Evolutionary conservation across 2,797 vertebrate genomes (phyloP), one percentile per base, ranked within the genome.

Genomic region (Melanotaenia parkinsoni): DNA sequence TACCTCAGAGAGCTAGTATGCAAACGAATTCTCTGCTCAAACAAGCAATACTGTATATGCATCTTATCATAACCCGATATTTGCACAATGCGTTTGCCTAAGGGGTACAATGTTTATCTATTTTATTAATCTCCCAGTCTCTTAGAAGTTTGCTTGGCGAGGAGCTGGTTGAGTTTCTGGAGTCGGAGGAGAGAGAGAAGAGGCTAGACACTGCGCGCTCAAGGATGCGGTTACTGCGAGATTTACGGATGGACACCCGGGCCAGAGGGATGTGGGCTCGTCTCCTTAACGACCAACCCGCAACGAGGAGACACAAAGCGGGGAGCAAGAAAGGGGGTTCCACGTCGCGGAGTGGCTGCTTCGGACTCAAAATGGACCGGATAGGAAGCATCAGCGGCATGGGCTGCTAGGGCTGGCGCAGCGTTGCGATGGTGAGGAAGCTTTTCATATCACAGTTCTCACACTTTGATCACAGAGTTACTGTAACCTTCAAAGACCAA

Each of bases 351-450:
- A 96, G 96, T 67, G 96, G 96, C 88, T 99, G 97, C 94, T 99
- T 99, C 89, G 97, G 97, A 75, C 97, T 96, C 89, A 98, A 98
- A 91, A 95, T 99, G 94, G 98, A 98, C 95, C 95, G 97, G 72
- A 99, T 99, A 95, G 97, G 98, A 80, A 94, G 96, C 93, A 94
- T 96, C 89, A 98, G 97, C 74, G 97, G 97, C 72, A 96, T 99
- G 95, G 98, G 98, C 68, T 99, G 98, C 93, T 98, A 98, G 92
- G 86, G 79, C 66, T 76, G 91, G 89, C 92, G 88, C 93, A 83
- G 93, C 86, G 91, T 89, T 92, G 81, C 93, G 94, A 94, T 91
- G 96, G 96, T 96, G 73, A 92, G 91, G 84, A 70, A 3, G 26
- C 4, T 30, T n/a, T 12, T 8, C 35, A 53, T 1, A 11, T 16